Evolutionary conservation across 2,888 invertebrate genomes (phyloP).

Genomic region (Tridacna crocea): DNA sequence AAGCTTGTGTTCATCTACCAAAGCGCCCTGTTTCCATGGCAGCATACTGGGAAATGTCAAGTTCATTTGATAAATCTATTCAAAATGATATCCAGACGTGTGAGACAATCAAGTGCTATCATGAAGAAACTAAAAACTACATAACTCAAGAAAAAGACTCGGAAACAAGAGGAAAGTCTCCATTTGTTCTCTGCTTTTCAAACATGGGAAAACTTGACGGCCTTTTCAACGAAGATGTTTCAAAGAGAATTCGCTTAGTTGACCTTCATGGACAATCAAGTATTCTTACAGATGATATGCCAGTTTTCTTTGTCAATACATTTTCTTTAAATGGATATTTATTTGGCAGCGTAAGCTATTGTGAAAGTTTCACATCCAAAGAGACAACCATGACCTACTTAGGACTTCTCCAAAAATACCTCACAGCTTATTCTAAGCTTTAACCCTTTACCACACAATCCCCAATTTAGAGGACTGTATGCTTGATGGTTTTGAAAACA

Average conservation of each 20-base stretch:
- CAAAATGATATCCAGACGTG: conserved; percentile 23
- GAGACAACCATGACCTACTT: conserved; percentile 54
- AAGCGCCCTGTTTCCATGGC: conserved; percentile 12
- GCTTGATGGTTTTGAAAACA: background rate
- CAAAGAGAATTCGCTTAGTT: conserved; percentile 43
- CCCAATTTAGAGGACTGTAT: background rate
- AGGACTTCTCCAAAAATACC: conserved; percentile 44
- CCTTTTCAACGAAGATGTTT: conserved; percentile 50
- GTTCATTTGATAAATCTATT: conserved; percentile 31
- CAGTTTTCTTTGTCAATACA: conserved; percentile 60
- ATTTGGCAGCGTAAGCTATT: conserved; percentile 58
- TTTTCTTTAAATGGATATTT: conserved; percentile 51
- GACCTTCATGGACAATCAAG: conserved; percentile 59
- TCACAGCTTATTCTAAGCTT: conserved; percentile 38
- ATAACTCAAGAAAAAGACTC: background rate
- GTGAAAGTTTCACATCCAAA: conserved; percentile 59
- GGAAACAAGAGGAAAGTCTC: conserved; percentile 52
- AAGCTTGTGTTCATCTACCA: conserved; percentile 25
- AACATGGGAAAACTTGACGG: conserved; percentile 61
- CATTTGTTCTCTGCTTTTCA: conserved; percentile 63
- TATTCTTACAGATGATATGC: conserved; percentile 62
- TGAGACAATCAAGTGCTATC: conserved; percentile 1
- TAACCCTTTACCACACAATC: conserved; percentile 6
- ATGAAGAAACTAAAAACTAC: background rate
- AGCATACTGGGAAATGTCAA: conserved; percentile 52